These are phyloP conservation scores for Ricordea florida DNA, from an alignment of 92 coral and sea anemone genomes.

Conservation along the genomic window DNA sequence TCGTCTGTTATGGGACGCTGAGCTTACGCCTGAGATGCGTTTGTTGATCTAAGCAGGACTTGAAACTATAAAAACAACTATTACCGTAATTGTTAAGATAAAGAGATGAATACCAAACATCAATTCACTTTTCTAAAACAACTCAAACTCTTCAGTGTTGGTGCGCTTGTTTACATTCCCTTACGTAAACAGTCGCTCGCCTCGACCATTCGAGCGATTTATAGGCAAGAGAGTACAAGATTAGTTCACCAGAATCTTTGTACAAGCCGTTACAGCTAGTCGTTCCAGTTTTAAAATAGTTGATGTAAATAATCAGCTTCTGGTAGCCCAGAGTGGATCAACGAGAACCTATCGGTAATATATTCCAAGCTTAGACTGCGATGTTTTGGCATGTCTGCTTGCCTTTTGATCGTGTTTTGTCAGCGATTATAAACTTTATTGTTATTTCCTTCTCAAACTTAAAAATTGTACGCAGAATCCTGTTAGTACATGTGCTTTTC, in stretches of 20 bases:
- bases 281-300: too few species aligned
- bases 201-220: background rate
- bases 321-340: too few species aligned
- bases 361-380: too few species aligned
- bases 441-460: too few species aligned
- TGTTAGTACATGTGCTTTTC: too few species aligned
- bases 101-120: slow-evolving; percentile 30
- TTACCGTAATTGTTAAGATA: slow-evolving; percentile 46
- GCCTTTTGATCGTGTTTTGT: background rate
- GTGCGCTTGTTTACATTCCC: slow-evolving; percentile 49
- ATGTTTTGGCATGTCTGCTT: slow-evolving; percentile 5
- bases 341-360: too few species aligned
- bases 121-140: slow-evolving; percentile 39
- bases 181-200: slow-evolving; percentile 49
- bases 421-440: too few species aligned
- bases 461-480: too few species aligned
- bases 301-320: too few species aligned
- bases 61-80: slow-evolving; percentile 8
- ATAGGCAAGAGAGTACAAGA: too few species aligned
- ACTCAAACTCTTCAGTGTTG: slow-evolving; percentile 41
- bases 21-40: background rate
- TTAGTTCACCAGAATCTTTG: too few species aligned
- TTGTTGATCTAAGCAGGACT: slow-evolving; percentile 4
- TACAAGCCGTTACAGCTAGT: too few species aligned
- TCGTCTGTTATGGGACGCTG: background rate